Percentiles rank a stretch among this genome's conserved stretches.
Evolutionary conservation across 2,888 invertebrate genomes (phyloP).

Genomic region (Athalia rosae): DNA sequence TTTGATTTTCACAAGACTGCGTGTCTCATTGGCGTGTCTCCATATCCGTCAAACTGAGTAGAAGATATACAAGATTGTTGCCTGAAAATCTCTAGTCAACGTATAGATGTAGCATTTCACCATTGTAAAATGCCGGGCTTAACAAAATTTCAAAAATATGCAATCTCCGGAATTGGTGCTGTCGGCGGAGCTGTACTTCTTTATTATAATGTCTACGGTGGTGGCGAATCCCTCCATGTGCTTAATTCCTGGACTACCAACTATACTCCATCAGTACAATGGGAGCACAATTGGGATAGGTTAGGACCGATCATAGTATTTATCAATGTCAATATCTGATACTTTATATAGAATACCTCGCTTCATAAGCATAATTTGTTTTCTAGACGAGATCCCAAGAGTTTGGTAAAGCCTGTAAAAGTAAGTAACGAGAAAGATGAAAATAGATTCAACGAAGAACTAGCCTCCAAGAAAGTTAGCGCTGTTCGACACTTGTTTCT

Average conservation of each 20-base stretch:
- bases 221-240: constrained; percentile 74
- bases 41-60: no score
- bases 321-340: background rate
- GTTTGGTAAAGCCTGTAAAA: constrained; percentile 79
- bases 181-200: constrained; percentile 81
- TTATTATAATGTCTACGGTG: constrained; percentile 75
- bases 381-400: constrained; percentile 83
- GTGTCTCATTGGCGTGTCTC: no score
- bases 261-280: constrained; percentile 80
- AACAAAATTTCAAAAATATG: constrained; percentile 77
- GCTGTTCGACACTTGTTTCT: constrained; percentile 90
- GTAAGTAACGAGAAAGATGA: constrained; percentile 76
- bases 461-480: constrained; percentile 78
- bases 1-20: no score
- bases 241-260: constrained; percentile 83
- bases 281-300: constrained; percentile 95
- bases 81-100: no score
- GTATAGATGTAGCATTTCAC: background rate
- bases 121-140: constrained; percentile 75
- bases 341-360: background rate
- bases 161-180: constrained; percentile 79
- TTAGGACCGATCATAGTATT: constrained; percentile 72
- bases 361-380: background rate
- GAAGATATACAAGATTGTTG: no score
- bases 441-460: constrained; percentile 81